A percentile compares a stretch with the other conserved stretches of the same genome.
These are phyloP conservation scores for Sylvia atricapilla DNA, from an alignment of 2,113 vertebrate genomes.

Conservation along the genomic window DNA sequence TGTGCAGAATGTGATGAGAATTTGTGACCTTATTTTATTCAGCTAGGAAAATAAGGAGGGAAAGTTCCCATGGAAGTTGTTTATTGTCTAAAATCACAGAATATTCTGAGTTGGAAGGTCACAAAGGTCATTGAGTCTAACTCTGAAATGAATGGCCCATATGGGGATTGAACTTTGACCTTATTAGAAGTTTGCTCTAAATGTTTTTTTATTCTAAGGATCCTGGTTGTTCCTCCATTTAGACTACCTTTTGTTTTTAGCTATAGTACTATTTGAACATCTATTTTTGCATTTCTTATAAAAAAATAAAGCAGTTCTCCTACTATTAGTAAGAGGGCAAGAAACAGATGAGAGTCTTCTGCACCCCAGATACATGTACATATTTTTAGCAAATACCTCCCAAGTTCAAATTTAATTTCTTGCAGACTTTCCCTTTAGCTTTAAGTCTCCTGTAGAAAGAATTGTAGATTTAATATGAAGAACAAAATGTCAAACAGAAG, in stretches of 20 bases:
- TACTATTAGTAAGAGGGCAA: not conserved
- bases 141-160: not conserved
- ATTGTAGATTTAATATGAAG: constrained; percentile 42
- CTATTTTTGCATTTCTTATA: not conserved
- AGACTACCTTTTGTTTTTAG: not conserved
- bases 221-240: not conserved
- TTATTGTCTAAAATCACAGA: not conserved
- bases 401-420: not conserved
- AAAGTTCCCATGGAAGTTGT: not conserved
- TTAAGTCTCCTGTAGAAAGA: constrained; percentile 50
- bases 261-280: not conserved
- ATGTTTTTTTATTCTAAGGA: not conserved
- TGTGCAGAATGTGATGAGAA: not conserved
- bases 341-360: not conserved
- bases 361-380: not conserved
- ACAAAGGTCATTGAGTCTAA: not conserved
- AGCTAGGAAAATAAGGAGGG: not conserved
- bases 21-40: not conserved
- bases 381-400: not conserved
- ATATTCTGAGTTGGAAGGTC: not conserved
- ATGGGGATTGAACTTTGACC: constrained; percentile 2
- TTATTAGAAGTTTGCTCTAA: constrained; percentile 61
- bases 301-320: not conserved
- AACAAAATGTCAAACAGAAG: constrained; percentile 52
- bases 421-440: not conserved